Conservation (phyloP, 2,888 invertebrate genomes). For the Lasioglossum figueresi region DNA sequence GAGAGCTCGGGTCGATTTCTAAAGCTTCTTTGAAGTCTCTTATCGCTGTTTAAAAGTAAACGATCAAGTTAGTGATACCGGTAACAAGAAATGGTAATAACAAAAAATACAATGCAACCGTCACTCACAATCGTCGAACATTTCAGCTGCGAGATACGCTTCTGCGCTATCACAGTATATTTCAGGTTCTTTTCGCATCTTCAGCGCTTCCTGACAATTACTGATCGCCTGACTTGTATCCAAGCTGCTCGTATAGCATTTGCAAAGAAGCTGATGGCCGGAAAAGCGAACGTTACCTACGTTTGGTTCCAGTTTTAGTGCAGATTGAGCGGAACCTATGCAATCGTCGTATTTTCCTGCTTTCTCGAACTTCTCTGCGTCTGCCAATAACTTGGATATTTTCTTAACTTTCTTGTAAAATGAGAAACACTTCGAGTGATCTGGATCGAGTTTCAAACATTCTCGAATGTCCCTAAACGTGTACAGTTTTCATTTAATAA, state of each 20-base stretch:
- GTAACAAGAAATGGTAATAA: not conserved
- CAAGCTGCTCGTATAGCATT: constrained; percentile 90
- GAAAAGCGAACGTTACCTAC: constrained; percentile 89
- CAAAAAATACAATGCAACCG: not conserved
- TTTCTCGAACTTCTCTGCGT: constrained; percentile 87
- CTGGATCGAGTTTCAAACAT: constrained; percentile 98
- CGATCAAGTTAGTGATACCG: not conserved
- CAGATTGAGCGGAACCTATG: constrained; percentile 88
- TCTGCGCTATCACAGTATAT: constrained; percentile 96
- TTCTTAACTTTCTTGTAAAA: constrained; percentile 98
- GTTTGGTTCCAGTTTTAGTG: constrained; percentile 89
- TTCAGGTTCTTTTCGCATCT: constrained; percentile 90
- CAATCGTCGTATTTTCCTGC: constrained; percentile 89
- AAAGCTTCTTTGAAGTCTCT: constrained; percentile 94
- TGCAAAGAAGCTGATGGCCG: constrained; percentile 92
- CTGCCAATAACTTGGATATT: constrained; percentile 91
- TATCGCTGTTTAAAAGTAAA: constrained; percentile 87
- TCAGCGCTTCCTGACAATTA: constrained; percentile 92
- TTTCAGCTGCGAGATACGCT: constrained; percentile 94
- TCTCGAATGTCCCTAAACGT: constrained; percentile 93
- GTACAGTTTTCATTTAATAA: not conserved
- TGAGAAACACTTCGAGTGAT: constrained; percentile 97
- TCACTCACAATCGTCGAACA: constrained; percentile 93
- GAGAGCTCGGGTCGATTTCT: constrained; percentile 91
- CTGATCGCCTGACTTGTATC: constrained; percentile 89